Base-by-base conservation (phyloP, 2,888 invertebrate genomes). In the Caenorhabditis sp. region DNA sequence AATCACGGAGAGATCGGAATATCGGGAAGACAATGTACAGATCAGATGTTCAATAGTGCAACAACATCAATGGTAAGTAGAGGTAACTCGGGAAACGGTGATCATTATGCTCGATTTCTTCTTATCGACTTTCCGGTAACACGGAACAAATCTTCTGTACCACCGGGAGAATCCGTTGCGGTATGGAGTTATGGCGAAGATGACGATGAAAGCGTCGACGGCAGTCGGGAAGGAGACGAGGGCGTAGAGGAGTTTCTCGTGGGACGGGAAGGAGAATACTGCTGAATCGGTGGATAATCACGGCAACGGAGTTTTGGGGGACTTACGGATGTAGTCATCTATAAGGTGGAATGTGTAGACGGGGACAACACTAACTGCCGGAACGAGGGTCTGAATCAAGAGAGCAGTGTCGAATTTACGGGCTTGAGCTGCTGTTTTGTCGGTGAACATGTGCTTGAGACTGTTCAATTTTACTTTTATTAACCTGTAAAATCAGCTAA, bases 141-240 rank as follows among this genome's bases (percentile, higher is more conserved):
- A 47, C 47, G 47, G 47, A 3, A 18, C n/a, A 9, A 47, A 47
- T 18, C n/a, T 47, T 2, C 9, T 11, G 18, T 47, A 47, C 47
- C 47, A 47, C 4, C 11, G 3, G 47, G 51, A 2, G 22, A 74
- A 74, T n/a, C 65, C 28, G 9, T n/a, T 65, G 5, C 58, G 50
- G 20, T 74, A 74, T 1, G 74, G 65, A n/a, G 74, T 74, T 1
- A 74, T 65, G n/a, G 74, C 65, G 20, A 74, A 9, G 28, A 74
- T 74, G 28, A 74, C 74, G 13, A 74, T 74, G 60, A 65, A 74
- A 24, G 74, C 74, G 28, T 74, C 74, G 26, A 74, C 47, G 20
- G 74, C 58, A 26, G 74, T 74, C 15, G 74, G 74, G 22, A 74
- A 58, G 24, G 74, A n/a, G 24, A 74, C 51, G 44, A 74, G 58